Evolutionary conservation across 2,888 invertebrate genomes (phyloP).

Genomic region (Amaurobius ferox): DNA sequence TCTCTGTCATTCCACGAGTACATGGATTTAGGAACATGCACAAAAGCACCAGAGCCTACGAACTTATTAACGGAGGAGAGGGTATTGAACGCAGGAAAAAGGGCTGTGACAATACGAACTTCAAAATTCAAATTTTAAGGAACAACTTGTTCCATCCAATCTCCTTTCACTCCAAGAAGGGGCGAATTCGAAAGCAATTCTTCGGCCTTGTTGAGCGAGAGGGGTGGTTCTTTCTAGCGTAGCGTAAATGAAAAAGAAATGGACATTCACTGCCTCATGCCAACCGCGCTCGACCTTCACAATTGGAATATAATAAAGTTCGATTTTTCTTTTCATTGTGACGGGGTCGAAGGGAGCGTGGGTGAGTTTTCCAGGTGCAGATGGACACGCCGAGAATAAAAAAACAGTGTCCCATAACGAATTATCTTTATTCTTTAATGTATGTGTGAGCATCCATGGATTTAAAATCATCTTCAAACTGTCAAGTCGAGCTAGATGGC

Average conservation of each 20-base stretch:
- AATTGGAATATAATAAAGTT: constrained; percentile 53
- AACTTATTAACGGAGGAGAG: too few relatives aligned
- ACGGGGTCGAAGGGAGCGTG: constrained; percentile 5
- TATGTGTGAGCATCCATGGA: too few relatives aligned
- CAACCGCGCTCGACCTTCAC: constrained; percentile 48
- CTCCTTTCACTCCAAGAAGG: too few relatives aligned
- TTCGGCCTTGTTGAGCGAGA: too few relatives aligned
- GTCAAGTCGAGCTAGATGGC: too few relatives aligned
- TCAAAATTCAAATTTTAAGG: too few relatives aligned
- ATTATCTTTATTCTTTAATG: too few relatives aligned
- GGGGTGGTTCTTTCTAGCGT: constrained; percentile 31
- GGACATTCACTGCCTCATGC: constrained; percentile 43
- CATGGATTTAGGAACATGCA: constrained; percentile 9
- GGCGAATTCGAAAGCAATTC: too few relatives aligned
- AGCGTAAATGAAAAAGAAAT: constrained; percentile 7
- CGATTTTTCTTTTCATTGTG: constrained; percentile 39
- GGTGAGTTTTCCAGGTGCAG: constrained; percentile 29
- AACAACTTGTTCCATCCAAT: too few relatives aligned
- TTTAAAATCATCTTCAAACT: too few relatives aligned
- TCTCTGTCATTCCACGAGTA: constrained; percentile 51
- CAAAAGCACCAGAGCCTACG: constrained; percentile 22
- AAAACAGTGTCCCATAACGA: background rate
- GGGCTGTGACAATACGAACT: too few relatives aligned
- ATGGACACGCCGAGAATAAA: background rate
- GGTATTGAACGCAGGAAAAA: too few relatives aligned